Percentiles rank a stretch among this genome's conserved stretches.
Conservation (phyloP, 2,113 vertebrate species). For the Rhegmatorhina hoffmannsi region DNA sequence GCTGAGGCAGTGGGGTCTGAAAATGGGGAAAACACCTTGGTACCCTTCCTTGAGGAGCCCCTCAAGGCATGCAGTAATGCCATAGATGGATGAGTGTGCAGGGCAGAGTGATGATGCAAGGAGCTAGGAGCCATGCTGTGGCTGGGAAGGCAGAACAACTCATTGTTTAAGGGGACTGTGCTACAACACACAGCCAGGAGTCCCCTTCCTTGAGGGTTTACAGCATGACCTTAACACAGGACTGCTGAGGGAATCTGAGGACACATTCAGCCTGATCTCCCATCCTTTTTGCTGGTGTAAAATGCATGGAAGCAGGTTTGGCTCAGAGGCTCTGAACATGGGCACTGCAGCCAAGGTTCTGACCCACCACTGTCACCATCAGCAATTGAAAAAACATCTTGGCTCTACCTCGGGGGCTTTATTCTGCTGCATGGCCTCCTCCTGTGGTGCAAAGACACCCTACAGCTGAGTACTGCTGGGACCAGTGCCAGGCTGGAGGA, state of each 20-base stretch:
- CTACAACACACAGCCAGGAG: neutral
- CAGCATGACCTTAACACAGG: neutral
- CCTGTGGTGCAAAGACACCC: neutral
- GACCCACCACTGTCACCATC: neutral
- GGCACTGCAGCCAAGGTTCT: neutral
- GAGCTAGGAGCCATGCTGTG: neutral
- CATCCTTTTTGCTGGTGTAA: neutral
- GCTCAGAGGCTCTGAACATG: neutral
- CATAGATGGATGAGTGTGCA: neutral
- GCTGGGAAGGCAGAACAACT: neutral
- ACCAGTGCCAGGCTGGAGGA: neutral
- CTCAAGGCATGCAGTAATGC: accelerated
- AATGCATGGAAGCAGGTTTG: accelerated
- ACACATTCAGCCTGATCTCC: neutral
- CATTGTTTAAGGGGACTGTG: accelerated
- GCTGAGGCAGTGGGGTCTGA: neutral
- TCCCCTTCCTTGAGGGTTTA: neutral
- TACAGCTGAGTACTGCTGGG: neutral
- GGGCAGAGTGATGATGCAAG: neutral
- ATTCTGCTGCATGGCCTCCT: neutral
- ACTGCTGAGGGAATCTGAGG: neutral
- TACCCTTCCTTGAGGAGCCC: too few relatives aligned
- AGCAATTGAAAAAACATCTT: neutral
- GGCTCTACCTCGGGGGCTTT: neutral
- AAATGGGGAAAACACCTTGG: neutral